Conservation (phyloP, 2,113 vertebrate genomes). For the Brachypodius melanocephalos region DNA sequence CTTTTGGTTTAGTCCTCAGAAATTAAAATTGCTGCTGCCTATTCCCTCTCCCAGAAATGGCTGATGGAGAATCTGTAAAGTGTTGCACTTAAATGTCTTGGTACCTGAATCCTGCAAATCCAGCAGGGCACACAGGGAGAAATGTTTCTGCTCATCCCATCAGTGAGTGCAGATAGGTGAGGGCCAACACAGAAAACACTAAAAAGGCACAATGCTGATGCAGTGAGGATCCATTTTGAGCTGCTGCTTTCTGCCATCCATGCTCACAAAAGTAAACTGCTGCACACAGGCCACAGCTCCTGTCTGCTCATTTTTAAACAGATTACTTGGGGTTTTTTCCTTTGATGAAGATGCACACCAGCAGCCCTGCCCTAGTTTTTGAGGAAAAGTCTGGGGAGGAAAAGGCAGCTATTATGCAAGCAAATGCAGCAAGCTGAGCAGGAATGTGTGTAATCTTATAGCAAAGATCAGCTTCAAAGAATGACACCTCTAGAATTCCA, state of each 20-base stretch:
- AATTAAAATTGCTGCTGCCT: not conserved
- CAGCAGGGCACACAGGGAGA: not conserved
- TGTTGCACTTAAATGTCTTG: not conserved
- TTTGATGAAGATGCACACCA: not conserved
- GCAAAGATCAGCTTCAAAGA: constrained; percentile 42
- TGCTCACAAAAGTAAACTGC: not conserved
- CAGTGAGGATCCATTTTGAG: not conserved
- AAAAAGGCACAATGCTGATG: not conserved
- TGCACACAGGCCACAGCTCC: not conserved
- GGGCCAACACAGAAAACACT: not conserved
- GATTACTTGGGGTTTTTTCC: not conserved
- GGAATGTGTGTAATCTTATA: constrained; percentile 15
- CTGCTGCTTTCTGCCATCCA: not conserved
- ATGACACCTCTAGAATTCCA: constrained; percentile 16
- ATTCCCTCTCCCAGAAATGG: not conserved
- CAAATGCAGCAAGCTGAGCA: constrained; percentile 35
- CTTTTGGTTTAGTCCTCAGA: constrained; percentile 8
- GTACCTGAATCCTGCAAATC: not conserved
- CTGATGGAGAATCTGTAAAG: not conserved
- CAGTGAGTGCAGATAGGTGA: not conserved
- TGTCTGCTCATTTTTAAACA: not conserved
- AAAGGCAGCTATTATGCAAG: constrained; percentile 40
- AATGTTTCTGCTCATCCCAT: not conserved
- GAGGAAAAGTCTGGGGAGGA: constrained; percentile 29
- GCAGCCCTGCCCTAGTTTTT: constrained; percentile 47